These are phyloP conservation scores for Podarcis lilfordi DNA, from an alignment of 2,797 vertebrate species.

Conservation along the genomic window DNA sequence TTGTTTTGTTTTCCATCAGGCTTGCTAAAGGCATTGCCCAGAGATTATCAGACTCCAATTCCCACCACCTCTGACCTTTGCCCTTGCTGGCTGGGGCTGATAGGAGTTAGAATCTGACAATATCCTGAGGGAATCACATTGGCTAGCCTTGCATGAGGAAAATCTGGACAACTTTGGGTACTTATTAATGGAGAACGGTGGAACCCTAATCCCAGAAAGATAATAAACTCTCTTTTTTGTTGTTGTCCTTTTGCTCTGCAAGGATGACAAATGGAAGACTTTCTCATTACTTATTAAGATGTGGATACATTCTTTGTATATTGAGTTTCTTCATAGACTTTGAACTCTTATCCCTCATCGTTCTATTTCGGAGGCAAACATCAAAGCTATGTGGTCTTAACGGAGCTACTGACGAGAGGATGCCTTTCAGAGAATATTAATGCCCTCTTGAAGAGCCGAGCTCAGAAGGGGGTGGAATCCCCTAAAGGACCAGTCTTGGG, in stretches of 20 bases:
- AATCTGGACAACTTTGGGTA: slow-evolving; percentile 63
- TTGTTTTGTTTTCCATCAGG: neutral
- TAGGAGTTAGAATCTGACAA: neutral
- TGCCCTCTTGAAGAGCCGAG: slow-evolving; percentile 54
- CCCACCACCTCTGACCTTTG: too few species aligned
- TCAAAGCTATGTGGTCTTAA: slow-evolving; percentile 52
- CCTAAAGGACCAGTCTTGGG: slow-evolving; percentile 28
- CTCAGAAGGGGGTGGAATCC: slow-evolving; percentile 48
- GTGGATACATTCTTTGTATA: slow-evolving; percentile 59
- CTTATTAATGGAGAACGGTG: slow-evolving; percentile 59
- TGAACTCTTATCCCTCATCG: slow-evolving; percentile 52
- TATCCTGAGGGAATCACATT: neutral
- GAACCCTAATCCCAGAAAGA: slow-evolving; percentile 61
- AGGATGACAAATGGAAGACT: slow-evolving; percentile 60
- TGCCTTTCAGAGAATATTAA: slow-evolving; percentile 49
- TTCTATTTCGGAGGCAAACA: slow-evolving; percentile 49
- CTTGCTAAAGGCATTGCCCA: too few species aligned
- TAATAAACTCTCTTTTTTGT: slow-evolving; percentile 60
- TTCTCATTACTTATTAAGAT: slow-evolving; percentile 59
- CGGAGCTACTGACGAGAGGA: slow-evolving; percentile 62
- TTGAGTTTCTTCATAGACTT: slow-evolving; percentile 57
- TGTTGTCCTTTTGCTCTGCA: slow-evolving; percentile 28
- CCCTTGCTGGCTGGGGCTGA: too few species aligned
- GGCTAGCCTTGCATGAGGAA: slow-evolving; percentile 37
- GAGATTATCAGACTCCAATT: too few species aligned